Percentiles rank a stretch among this genome's conserved stretches.
Conservation (phyloP, 1,140 invertebrate species). For the Leptinotarsa texana region DNA sequence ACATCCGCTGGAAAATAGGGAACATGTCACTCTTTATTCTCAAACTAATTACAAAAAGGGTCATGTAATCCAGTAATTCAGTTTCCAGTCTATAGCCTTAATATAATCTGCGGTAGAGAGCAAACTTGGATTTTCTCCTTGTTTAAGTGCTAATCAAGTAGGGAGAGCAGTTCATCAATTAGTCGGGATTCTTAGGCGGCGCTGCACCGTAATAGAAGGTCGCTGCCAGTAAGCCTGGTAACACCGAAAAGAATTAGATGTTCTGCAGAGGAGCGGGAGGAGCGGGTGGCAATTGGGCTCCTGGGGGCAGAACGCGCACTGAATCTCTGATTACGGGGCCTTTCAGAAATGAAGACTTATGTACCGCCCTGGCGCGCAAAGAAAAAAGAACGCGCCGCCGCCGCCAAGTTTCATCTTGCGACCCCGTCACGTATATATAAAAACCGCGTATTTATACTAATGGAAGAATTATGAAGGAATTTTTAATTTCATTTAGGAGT, state of each 20-base stretch:
- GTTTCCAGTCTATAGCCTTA: conserved; percentile 16
- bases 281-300: conserved; percentile 32
- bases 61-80: conserved; percentile 28
- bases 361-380: background rate
- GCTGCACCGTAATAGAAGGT: conserved; percentile 35
- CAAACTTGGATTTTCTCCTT: conserved; percentile 37
- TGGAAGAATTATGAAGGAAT: conserved; percentile 45
- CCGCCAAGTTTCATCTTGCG: background rate
- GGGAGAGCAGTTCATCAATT: conserved; percentile 43
- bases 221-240: conserved; percentile 27
- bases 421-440: conserved; percentile 4
- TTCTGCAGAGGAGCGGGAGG: conserved; percentile 3
- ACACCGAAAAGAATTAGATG: conserved; percentile 31
- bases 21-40: conserved; percentile 8
- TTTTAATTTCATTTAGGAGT: conserved; percentile 44
- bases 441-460: conserved; percentile 41
- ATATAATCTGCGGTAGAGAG: conserved; percentile 28
- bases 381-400: conserved; percentile 14
- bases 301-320: conserved; percentile 25
- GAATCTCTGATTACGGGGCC: conserved; percentile 32
- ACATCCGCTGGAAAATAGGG: background rate
- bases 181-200: conserved; percentile 39
- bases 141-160: conserved; percentile 40
- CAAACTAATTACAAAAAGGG: conserved; percentile 27
- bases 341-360: conserved; percentile 39